Conservation (phyloP, 2,113 vertebrate species). For the Varanus salvator region DNA sequence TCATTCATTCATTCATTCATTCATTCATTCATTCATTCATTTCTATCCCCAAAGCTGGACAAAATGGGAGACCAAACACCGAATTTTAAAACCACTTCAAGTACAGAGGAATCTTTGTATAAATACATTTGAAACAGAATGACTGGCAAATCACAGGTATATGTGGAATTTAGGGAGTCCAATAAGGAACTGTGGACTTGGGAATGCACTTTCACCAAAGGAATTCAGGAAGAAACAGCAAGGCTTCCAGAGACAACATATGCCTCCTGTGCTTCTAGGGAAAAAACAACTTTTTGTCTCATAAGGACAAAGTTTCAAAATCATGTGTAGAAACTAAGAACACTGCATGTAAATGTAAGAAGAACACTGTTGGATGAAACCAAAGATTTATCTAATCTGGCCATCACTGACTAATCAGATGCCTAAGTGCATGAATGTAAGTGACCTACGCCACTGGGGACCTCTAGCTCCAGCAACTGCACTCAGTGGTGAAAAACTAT, state of each 20-base stretch:
- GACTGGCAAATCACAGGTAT: neutral
- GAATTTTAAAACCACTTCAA: neutral
- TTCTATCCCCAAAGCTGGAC: neutral
- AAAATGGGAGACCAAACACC: neutral
- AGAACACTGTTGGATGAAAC: neutral
- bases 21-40: too few species aligned
- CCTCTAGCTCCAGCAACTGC: neutral
- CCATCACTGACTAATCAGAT: neutral
- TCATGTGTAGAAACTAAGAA: neutral
- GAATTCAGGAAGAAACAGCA: neutral
- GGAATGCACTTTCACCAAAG: neutral
- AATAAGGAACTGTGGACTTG: neutral
- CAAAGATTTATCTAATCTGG: neutral
- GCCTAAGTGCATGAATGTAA: neutral
- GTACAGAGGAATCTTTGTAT: neutral
- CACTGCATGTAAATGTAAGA: neutral
- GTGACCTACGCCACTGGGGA: conserved; percentile 16
- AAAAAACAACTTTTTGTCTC: neutral
- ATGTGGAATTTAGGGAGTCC: accelerated
- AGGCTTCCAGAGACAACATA: conserved; percentile 19
- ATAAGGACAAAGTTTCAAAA: neutral
- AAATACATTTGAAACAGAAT: neutral
- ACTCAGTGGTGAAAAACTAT: neutral
- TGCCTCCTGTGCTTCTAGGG: neutral
- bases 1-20: too few species aligned